Evolutionary conservation across 35 echinoderm and acorn worm species (phyloP).

Genomic region (Heliocidaris tuberculata): DNA sequence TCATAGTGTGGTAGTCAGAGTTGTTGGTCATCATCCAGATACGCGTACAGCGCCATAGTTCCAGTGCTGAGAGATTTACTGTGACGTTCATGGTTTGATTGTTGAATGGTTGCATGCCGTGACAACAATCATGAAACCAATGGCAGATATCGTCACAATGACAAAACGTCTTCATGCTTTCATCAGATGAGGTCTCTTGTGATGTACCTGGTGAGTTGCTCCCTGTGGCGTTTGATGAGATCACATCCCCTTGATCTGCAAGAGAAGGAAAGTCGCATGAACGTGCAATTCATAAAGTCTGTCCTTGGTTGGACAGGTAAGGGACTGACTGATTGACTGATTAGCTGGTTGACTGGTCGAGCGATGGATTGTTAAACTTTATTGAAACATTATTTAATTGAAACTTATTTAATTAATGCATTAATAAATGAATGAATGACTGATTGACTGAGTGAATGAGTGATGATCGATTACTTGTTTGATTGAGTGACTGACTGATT

Average conservation of each 20-base stretch:
- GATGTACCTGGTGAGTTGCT: background rate
- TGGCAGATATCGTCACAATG: conserved; percentile 38
- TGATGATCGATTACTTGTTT: too few species aligned
- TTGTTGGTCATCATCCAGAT: background rate
- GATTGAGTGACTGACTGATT: too few species aligned
- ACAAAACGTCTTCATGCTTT: background rate
- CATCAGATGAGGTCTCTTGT: too few species aligned
- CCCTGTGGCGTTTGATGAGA: background rate
- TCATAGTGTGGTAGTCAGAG: background rate
- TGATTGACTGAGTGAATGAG: too few species aligned
- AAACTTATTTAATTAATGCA: too few species aligned
- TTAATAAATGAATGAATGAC: too few species aligned
- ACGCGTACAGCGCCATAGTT: background rate
- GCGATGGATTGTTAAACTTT: too few species aligned
- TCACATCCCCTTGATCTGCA: background rate
- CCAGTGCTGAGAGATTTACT: background rate
- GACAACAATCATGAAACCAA: conserved; percentile 23
- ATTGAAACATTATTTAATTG: too few species aligned
- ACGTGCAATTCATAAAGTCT: too few species aligned
- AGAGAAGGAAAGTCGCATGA: background rate
- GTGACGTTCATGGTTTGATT: background rate
- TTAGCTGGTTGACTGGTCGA: too few species aligned
- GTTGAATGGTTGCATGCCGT: background rate
- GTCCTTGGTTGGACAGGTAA: too few species aligned
- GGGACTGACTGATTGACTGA: too few species aligned